Evolutionary conservation across 2,113 vertebrate genomes (phyloP).

Genomic region (Morone saxatilis): DNA sequence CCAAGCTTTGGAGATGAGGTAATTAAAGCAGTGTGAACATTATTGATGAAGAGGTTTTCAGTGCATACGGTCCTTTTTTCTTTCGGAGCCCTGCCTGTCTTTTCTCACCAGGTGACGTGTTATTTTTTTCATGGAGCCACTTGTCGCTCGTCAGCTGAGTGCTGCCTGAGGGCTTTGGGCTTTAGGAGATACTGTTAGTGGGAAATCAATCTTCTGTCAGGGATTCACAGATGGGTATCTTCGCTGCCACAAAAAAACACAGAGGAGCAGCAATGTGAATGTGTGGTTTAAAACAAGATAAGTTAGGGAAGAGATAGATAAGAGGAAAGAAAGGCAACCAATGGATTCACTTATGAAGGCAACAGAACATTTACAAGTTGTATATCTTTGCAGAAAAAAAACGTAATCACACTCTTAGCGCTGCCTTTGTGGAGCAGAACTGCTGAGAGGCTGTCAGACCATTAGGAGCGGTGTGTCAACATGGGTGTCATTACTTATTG

Average conservation of each 20-base stretch:
- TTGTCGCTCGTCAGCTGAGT: slow-evolving; percentile 4
- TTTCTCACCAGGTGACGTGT: slow-evolving; percentile 42
- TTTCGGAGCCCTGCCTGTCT: slow-evolving; percentile 19
- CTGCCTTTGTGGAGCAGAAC: slow-evolving; percentile 33
- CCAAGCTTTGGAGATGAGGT: neutral
- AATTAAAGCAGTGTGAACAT: slow-evolving; percentile 3
- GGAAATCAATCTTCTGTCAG: neutral
- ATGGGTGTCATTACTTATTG: slow-evolving; percentile 33
- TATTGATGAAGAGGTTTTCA: slow-evolving; percentile 14
- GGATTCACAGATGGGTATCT: slow-evolving; percentile 17
- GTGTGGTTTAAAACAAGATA: neutral
- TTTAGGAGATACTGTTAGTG: slow-evolving; percentile 11
- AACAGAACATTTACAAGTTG: slow-evolving; percentile 14
- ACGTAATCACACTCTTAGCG: slow-evolving; percentile 7
- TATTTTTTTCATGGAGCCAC: neutral
- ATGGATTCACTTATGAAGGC: neutral
- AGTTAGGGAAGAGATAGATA: neutral
- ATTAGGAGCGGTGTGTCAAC: slow-evolving; percentile 24
- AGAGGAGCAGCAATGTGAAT: neutral
- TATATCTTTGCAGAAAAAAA: slow-evolving; percentile 6
- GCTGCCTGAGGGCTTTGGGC: slow-evolving; percentile 3
- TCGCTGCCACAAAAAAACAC: slow-evolving; percentile 2
- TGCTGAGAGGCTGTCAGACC: slow-evolving; percentile 31
- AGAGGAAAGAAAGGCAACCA: neutral
- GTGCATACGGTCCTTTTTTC: slow-evolving; percentile 18